Percentiles rank a stretch among this genome's conserved stretches.
Evolutionary conservation across 2,113 vertebrate species (phyloP).

Genomic region (Podarcis raffonei): DNA sequence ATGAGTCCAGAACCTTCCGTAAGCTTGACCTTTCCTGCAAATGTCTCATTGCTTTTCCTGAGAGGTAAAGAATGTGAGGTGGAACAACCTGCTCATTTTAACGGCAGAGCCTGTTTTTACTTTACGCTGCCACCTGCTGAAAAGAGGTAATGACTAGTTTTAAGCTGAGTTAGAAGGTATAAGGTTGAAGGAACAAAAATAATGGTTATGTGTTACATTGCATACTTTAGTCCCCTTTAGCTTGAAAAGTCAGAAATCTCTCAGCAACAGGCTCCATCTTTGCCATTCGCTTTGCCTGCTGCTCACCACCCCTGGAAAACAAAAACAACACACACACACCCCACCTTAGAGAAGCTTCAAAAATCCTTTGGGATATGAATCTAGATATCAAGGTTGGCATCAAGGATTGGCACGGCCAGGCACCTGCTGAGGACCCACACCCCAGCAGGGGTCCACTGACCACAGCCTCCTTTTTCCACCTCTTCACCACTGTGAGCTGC

Average conservation of each 20-base stretch:
- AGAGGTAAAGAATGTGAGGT: not conserved
- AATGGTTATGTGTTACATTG: not conserved
- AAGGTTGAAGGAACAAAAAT: not conserved
- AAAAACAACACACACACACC: not conserved
- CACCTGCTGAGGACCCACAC: too few relatives aligned
- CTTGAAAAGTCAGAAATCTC: constrained; percentile 1
- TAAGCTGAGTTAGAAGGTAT: constrained; percentile 14
- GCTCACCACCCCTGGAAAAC: not conserved
- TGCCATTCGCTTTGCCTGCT: not conserved
- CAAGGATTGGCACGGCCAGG: not conserved
- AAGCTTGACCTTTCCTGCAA: constrained; percentile 13
- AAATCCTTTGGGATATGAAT: not conserved
- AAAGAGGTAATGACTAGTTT: constrained; percentile 33
- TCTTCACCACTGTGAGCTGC: too few relatives aligned
- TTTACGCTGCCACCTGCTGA: constrained; percentile 16
- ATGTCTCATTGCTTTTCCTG: constrained; percentile 26
- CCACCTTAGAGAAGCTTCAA: not conserved
- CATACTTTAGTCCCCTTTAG: not conserved
- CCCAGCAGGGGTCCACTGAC: too few relatives aligned
- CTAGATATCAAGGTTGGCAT: not conserved
- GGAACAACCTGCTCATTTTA: constrained; percentile 24
- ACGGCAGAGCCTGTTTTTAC: constrained; percentile 11
- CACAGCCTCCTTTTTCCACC: too few relatives aligned
- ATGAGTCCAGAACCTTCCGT: constrained; percentile 6
- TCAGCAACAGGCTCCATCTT: not conserved